These are phyloP conservation scores for Nemotelus nigrinus DNA, from an alignment of 2,888 invertebrate genomes.

Conservation along the genomic window DNA sequence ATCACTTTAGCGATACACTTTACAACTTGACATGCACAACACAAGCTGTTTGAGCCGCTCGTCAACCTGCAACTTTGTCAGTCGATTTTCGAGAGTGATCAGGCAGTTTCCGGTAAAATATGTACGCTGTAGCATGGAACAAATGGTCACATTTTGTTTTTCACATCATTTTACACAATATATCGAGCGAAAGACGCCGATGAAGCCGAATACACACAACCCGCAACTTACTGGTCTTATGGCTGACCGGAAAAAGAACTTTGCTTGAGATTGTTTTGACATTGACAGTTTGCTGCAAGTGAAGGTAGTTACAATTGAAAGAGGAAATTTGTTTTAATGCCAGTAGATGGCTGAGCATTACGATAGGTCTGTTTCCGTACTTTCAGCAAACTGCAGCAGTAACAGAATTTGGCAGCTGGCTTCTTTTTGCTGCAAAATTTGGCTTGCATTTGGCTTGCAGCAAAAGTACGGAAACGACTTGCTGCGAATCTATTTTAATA, in stretches of 20 bases:
- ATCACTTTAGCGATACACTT: too few species aligned
- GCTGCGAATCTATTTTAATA: too few species aligned
- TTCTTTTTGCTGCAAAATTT: too few species aligned
- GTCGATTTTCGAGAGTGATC: neutral
- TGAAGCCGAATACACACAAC: slow-evolving; percentile 35
- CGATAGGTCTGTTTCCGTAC: too few species aligned
- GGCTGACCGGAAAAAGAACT: slow-evolving; percentile 61
- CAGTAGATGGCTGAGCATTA: neutral
- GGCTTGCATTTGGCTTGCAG: too few species aligned
- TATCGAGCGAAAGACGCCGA: neutral
- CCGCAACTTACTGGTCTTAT: slow-evolving; percentile 63
- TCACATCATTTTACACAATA: slow-evolving; percentile 9
- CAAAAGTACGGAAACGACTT: too few species aligned
- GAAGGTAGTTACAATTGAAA: slow-evolving; percentile 7
- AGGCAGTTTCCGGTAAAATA: neutral
- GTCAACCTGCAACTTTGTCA: slow-evolving; percentile 24
- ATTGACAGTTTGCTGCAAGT: slow-evolving; percentile 18
- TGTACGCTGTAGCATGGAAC: neutral
- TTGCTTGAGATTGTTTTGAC: slow-evolving; percentile 33
- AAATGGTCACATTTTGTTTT: slow-evolving; percentile 30
- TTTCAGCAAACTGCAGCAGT: too few species aligned
- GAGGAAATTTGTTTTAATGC: neutral
- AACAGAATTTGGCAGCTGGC: too few species aligned
- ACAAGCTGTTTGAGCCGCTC: neutral
- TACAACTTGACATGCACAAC: slow-evolving; percentile 5